These are phyloP conservation scores for Acanthococcus lagerstroemiae DNA, from an alignment of 2,888 invertebrate genomes.

Conservation along the genomic window DNA sequence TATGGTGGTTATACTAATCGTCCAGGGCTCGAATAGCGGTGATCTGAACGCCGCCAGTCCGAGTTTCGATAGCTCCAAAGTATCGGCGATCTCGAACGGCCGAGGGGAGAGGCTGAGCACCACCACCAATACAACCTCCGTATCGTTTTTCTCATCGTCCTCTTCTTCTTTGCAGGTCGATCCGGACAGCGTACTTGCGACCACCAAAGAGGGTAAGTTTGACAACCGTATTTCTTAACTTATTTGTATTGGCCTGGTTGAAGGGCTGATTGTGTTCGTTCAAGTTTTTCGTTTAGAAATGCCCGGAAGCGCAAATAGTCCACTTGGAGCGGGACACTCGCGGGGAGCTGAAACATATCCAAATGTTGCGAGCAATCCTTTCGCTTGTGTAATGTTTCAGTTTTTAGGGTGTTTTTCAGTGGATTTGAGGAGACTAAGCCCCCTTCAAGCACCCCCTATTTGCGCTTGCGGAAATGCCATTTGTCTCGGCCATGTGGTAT, in stretches of 20 bases:
- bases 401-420: too few relatives aligned
- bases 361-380: too few relatives aligned
- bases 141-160: slow-evolving; percentile 37
- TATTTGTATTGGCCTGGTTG: too few relatives aligned
- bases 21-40: slow-evolving; percentile 41
- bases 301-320: background rate
- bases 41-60: slow-evolving; percentile 34
- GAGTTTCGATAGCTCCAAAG: slow-evolving; percentile 36
- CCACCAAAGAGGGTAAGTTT: slow-evolving; percentile 74
- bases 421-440: too few relatives aligned
- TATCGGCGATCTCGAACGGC: slow-evolving; percentile 25
- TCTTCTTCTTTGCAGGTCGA: slow-evolving; percentile 50
- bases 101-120: slow-evolving; percentile 30
- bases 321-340: too few relatives aligned
- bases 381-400: too few relatives aligned
- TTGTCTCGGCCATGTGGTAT: too few relatives aligned
- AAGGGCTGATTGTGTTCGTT: background rate
- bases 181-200: slow-evolving; percentile 67
- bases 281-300: background rate
- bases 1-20: slow-evolving; percentile 60
- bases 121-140: slow-evolving; percentile 35
- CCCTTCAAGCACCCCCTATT: too few relatives aligned
- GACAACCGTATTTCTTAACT: too few relatives aligned
- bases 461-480: too few relatives aligned
- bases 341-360: too few relatives aligned